These are phyloP conservation scores for Notechis scutatus DNA, from an alignment of 2,113 vertebrate species.

Conservation along the genomic window DNA sequence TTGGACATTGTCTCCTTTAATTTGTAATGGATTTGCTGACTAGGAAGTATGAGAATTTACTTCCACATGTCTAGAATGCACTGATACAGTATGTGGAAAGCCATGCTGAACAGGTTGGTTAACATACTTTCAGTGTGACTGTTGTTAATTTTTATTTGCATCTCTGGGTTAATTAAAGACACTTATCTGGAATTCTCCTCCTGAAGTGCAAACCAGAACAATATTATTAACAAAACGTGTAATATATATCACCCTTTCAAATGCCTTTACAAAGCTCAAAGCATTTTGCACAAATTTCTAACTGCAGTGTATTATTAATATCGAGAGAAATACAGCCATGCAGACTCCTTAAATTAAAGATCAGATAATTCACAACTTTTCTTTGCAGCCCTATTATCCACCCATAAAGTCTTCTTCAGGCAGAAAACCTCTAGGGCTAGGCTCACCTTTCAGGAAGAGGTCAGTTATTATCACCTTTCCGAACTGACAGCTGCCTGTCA, in stretches of 20 bases:
- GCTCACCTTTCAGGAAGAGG: not conserved
- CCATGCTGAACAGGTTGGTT: not conserved
- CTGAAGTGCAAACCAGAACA: not conserved
- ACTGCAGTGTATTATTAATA: not conserved
- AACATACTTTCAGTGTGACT: not conserved
- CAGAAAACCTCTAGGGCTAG: too few species aligned
- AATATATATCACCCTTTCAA: not conserved
- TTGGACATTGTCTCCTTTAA: not conserved
- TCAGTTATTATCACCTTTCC: not conserved
- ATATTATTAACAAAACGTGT: not conserved
- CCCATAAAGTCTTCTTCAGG: not conserved
- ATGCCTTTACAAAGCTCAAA: not conserved
- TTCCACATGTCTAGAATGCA: not conserved
- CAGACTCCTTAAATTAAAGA: not conserved
- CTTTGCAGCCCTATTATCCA: not conserved
- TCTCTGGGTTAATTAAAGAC: not conserved
- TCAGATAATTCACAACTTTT: not conserved
- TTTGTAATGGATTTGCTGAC: not conserved
- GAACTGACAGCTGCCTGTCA: not conserved
- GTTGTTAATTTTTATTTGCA: not conserved
- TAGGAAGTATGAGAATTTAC: not conserved
- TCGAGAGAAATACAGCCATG: not conserved
- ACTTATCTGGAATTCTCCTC: not conserved
- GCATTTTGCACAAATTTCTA: not conserved
- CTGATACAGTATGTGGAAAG: not conserved